These are phyloP conservation scores for Manduca sexta DNA, from an alignment of 1,140 invertebrate genomes.

Conservation along the genomic window DNA sequence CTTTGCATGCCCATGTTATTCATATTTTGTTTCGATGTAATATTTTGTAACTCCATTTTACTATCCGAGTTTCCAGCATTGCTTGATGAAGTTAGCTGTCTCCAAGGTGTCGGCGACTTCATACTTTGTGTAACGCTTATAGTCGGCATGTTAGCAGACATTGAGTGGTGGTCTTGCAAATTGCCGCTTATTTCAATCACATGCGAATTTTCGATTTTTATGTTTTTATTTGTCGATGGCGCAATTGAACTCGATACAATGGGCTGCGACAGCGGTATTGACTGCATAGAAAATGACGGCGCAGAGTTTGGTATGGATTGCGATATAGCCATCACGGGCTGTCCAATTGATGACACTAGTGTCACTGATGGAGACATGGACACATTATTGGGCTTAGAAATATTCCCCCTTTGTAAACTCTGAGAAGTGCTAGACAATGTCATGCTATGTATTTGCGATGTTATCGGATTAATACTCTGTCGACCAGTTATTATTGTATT, in stretches of 20 bases:
- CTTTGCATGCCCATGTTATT: constrained; percentile 47
- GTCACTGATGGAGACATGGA: constrained; percentile 61
- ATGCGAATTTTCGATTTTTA: constrained; percentile 64
- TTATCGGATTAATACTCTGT: constrained; percentile 58
- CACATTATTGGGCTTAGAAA: constrained; percentile 51
- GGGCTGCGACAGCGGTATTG: constrained; percentile 61
- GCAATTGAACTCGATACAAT: constrained; percentile 65
- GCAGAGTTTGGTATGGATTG: constrained; percentile 57
- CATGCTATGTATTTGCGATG: constrained; percentile 64
- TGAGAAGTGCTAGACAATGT: constrained; percentile 48
- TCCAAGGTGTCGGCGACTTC: constrained; percentile 66
- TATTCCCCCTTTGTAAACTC: constrained; percentile 41
- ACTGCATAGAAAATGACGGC: constrained; percentile 57
- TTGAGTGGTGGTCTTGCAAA: constrained; percentile 56
- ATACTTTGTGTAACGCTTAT: constrained; percentile 64
- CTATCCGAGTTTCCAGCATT: constrained; percentile 35
- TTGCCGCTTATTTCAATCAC: constrained; percentile 67
- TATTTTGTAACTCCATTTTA: constrained; percentile 53
- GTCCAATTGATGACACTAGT: constrained; percentile 56
- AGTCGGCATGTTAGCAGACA: constrained; percentile 47
- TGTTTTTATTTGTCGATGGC: constrained; percentile 51
- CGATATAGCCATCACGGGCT: constrained; percentile 64
- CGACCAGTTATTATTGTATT: constrained; percentile 45
- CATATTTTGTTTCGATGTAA: constrained; percentile 37
- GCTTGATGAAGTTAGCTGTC: constrained; percentile 37